Base-by-base conservation (phyloP, 2,888 invertebrate genomes). In the Aspidiotus destructor region DNA sequence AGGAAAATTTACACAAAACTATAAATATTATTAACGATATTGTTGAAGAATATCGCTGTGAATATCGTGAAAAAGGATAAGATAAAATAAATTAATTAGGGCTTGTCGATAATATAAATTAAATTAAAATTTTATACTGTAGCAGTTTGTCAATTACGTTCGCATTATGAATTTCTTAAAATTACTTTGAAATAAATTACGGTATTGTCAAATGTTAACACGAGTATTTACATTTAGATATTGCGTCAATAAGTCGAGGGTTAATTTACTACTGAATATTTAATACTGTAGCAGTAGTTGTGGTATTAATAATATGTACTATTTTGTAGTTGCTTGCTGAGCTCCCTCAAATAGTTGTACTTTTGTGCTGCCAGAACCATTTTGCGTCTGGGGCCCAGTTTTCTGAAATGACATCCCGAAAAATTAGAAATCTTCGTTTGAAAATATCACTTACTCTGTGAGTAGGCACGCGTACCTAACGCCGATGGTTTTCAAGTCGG, bases 401-500 rank as follows among this genome's bases (percentile, higher is more conserved):
- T 70, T 8, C 74, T 74, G 70, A 60, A 70, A 71, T 67, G 68
- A 68, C 54, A 57, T 58, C 17, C 5, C 5, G 28, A 28, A 28
- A 13, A 61, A 44, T 8, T 16, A 9, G 28, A 13, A 42, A 8
- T 2, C n/a, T 41, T 44, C 8, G 41, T 41, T 1, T 54, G 11
- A 7, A 63, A 53, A 41, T 10, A 54, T 63, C 15, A n/a, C 6
- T 28, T 28, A 28, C 28, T 28, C 5, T 3, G 28, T 3, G 28
- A 28, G 28, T 28, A 5, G 28, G 28, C 5, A 28, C 28, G 28
- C 28, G 28, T 63, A 74, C 74, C 65, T 71, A 17, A 87, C 79
- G 48, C 85, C 85, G 52, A 86, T 73, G 64, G 78, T 75, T 58
- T 79, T 74, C 75, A 87, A 79, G 73, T 84, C 82, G 0, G 79